Base-by-base conservation (phyloP, 2,113 vertebrate species). In the Amblyornis subalaris region DNA sequence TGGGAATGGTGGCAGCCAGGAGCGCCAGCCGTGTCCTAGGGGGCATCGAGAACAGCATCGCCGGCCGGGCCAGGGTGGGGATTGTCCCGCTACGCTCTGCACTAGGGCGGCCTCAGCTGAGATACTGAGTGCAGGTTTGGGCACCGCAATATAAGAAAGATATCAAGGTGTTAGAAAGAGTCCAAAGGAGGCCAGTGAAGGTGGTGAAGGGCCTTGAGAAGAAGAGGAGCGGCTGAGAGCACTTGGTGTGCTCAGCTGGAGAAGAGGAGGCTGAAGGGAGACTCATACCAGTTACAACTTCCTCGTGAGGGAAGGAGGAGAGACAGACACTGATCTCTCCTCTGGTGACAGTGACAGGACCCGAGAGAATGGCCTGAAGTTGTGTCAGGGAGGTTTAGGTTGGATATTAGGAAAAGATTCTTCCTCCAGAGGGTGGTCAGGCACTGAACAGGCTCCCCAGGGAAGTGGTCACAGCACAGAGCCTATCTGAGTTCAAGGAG, bases 241-340 rank as follows among this genome's bases (percentile, higher is more conserved):
- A 5, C 47, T 86, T 23, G 38, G 28, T 69, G 5, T 33, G 45
- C 36, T 69, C 62, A 19, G 22, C 22, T 38, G 62, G 36, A 51
- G 29, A 8, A 29, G 51, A 50, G 61, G 51, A 35, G 53, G 4
- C 36, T 44, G 61, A 58, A 21, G 21, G 25, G 61, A 58, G 14
- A 9, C n/a, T 38, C 33, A 9, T 20, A 4, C 2, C 36, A 25
- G 31, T 51, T 44, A 14, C 31, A 58, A 0, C 26, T 57, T 35
- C 17, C 18, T 44, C 9, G 3, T 24, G n/a, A 29, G 24, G n/a
- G 40, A 15, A 42, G 2, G 11, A 21, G 53, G 21, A 44, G 61
- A 31, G 45, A 5, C 45, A 20, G 33, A 8, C 44, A 5, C 47
- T 33, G 72, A 26, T 42, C 54, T 51, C 33, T 54, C 55, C 65